Evolutionary conservation across 2,797 vertebrate genomes (phyloP), one percentile per base, ranked within the genome.

Genomic region (Podargus strigoides): DNA sequence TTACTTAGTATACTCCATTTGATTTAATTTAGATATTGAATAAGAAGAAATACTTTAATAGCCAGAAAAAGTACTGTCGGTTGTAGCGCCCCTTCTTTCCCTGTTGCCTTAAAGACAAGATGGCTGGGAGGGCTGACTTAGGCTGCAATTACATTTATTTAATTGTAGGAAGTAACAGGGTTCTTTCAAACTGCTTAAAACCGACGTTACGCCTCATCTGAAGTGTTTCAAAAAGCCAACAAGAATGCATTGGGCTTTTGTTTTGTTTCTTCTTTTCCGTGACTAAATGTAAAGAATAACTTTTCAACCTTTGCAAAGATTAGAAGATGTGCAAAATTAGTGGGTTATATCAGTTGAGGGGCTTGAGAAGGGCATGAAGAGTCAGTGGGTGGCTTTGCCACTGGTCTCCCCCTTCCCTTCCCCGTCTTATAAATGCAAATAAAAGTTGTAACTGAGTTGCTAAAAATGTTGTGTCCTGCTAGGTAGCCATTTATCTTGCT

Each of bases 1-100:
- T 97, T 97, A 98, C 97, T 97, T 97, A 96, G 97, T 97, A 95
- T 97, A 95, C 53, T 96, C 96, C 92, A 97, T 98, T 97, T 98
- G 97, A 98, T 98, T 98, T 97, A 97, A 98, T 98, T 98, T 98
- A 97, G 97, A 98, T 97, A 97, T 90, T 97, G 97, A 97, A 96
- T 97, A 97, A 97, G 96, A 95, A 97, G 97, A 97, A 97, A 94
- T 83, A 94, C 94, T 97, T 98, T 97, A 98, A 97, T 96, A 97
- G 97, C 74, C 85, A 97, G 96, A 95, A 96, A 96, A 95, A 96
- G 94, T 97, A 85, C 93, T 77, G 95, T 90, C 84, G 30, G 41
- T 82, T 73, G 69, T 79, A 83, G 90, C 24, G 34, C 93, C 83
- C 81, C 91, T 86, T 93, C 69, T 92, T 87, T 94, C 34, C 89